Base-by-base conservation (phyloP, 2,888 invertebrate species). In the Pardosa pseudoannulata region DNA sequence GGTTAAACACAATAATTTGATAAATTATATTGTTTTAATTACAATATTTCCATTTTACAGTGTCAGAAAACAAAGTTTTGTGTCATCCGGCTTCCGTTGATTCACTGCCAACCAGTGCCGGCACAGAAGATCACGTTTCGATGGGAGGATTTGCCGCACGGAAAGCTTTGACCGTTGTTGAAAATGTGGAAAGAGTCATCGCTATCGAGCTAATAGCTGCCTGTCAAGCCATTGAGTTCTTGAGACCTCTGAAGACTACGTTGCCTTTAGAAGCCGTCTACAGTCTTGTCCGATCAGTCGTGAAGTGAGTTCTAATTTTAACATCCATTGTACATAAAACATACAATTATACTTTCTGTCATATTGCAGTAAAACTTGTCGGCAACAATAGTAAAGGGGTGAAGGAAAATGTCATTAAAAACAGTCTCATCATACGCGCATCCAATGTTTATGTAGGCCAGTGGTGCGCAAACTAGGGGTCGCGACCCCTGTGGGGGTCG, bases 71-170 rank as follows among this genome's bases (percentile, higher is more conserved):
- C 91, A 95, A 94, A 90, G 94, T 94, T 0, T 91, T 94, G 28
- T 94, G 94, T 89, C 94, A 94, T 91, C 94, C 94, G 1, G 93
- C 94, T 0, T 94, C 94, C 1, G 94, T 94, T 31, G 94, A 94
- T 91, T 94, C 94, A 29, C 91, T 94, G 88, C 93, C 94, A 67
- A 95, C 94, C 0, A 94, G 94, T 89, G 94, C 94, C 28, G 94
- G 94, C 11, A 94, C 94, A 32, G 94, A 94, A 90, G 94, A 94
- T 90, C 94, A 95, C 91, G 94, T 94, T 62, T 94, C 94, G 11
- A 94, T 94, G 94, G 94, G 94, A 19, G 94, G 94, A 11, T 94
- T 93, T 90, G 91, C 94, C 0, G 94, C 94, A 0, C 90, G 94
- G 88, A 94, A 94, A 91, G 93, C 93, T 13, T 91, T 94, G 28